Conservation (phyloP, 2,797 vertebrate genomes). For the Sebastes iracundus region DNA sequence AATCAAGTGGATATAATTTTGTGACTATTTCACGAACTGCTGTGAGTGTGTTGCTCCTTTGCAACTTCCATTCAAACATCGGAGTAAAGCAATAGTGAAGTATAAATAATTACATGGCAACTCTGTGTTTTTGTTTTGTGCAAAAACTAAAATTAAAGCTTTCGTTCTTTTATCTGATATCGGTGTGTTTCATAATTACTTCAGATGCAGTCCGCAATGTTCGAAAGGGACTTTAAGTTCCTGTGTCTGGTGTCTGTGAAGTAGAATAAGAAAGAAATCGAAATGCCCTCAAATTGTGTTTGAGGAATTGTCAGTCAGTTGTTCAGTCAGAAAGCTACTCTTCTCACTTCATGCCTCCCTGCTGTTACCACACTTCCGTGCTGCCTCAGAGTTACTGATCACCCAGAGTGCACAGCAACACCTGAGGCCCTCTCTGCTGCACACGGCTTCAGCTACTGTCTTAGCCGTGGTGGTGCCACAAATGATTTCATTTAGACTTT, state of each 20-base stretch:
- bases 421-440: constrained; percentile 5
- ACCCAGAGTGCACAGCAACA: constrained; percentile 9
- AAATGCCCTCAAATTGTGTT: background rate
- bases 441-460: background rate
- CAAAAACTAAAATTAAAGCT: background rate
- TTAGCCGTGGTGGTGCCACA: background rate
- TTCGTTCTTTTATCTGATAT: background rate
- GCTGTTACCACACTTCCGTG: background rate
- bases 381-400: constrained; percentile 7
- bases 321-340: background rate
- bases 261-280: too few relatives aligned
- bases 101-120: background rate
- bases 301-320: constrained; percentile 7
- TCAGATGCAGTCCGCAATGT: background rate
- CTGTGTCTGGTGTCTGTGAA: background rate
- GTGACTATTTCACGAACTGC: too few relatives aligned
- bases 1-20: too few relatives aligned
- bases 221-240: background rate
- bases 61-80: background rate
- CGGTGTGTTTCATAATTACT: background rate
- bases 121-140: background rate
- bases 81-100: background rate
- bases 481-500: background rate
- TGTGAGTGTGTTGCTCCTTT: background rate
- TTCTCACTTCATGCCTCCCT: background rate